Percentiles rank a stretch among this genome's conserved stretches.
Conservation (phyloP, 1,140 invertebrate genomes). For the Dysdera silvatica region DNA sequence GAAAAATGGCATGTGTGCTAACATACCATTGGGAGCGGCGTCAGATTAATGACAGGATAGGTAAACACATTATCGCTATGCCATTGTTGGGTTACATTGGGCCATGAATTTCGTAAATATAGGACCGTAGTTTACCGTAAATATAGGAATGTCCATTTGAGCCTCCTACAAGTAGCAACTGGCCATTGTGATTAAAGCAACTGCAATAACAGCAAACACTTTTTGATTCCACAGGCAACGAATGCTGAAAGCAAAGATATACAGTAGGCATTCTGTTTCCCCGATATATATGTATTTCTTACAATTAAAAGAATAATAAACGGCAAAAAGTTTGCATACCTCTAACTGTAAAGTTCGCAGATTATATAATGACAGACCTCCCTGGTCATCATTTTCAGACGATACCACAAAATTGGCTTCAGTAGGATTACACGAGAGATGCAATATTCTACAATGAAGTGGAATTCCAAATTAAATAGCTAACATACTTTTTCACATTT, state of each 20-base stretch:
- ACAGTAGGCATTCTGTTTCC: constrained; percentile 30
- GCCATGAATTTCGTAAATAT: too few species aligned
- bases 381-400: constrained; percentile 39
- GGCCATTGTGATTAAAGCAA: constrained; percentile 59
- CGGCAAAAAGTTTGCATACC: constrained; percentile 38
- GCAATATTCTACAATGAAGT: too few species aligned
- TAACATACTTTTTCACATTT: too few species aligned
- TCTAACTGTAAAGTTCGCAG: constrained; percentile 56
- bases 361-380: constrained; percentile 53
- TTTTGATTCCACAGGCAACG: constrained; percentile 36
- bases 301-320: neutral
- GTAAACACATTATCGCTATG: too few species aligned
- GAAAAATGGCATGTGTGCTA: too few species aligned
- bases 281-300: neutral
- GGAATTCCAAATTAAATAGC: too few species aligned
- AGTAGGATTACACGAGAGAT: constrained; percentile 51
- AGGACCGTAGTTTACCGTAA: constrained; percentile 49
- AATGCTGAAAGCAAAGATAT: constrained; percentile 41
- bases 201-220: constrained; percentile 49
- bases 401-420: constrained; percentile 56
- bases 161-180: constrained; percentile 54
- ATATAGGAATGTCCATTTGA: constrained; percentile 55
- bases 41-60: too few species aligned
- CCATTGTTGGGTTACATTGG: too few species aligned
- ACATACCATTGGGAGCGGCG: too few species aligned